Percentiles rank a stretch among this genome's conserved stretches.
Conservation (phyloP, 1,140 invertebrate species). For the Penaeus vannamei region DNA sequence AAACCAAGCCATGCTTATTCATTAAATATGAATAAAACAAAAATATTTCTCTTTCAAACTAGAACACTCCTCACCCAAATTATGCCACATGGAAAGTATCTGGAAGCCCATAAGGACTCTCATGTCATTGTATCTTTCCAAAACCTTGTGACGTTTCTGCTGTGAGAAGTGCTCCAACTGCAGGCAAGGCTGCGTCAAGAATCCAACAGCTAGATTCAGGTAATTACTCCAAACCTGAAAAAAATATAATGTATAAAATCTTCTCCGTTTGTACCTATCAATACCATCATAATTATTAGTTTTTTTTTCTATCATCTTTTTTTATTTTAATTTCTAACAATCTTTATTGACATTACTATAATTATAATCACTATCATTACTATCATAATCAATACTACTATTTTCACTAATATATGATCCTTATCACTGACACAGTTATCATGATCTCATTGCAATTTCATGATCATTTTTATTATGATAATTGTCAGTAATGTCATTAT, state of each 20-base stretch:
- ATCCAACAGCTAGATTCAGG: slow-evolving; percentile 89
- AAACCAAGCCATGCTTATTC: too few species aligned
- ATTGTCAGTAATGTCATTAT: neutral
- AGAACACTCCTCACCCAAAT: slow-evolving; percentile 78
- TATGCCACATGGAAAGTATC: slow-evolving; percentile 94
- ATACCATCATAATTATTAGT: too few species aligned
- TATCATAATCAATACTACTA: too few species aligned
- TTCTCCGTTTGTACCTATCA: too few species aligned
- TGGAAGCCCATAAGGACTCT: slow-evolving; percentile 93
- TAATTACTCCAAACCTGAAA: slow-evolving; percentile 89
- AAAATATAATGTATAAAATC: slow-evolving; percentile 20
- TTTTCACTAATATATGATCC: neutral
- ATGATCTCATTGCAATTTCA: neutral
- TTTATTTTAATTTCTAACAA: slow-evolving; percentile 3
- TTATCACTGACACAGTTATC: neutral
- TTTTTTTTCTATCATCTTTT: neutral
- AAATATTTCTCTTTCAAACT: neutral
- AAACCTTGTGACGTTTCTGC: slow-evolving; percentile 83
- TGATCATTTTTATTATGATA: neutral
- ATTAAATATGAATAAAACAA: too few species aligned
- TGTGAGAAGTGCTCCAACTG: slow-evolving; percentile 89
- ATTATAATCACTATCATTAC: too few species aligned
- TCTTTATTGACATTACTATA: too few species aligned
- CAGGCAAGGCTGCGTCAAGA: slow-evolving; percentile 88
- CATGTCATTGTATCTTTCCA: slow-evolving; percentile 91